Evolutionary conservation across 2,113 vertebrate genomes (phyloP).

Genomic region (Scomber scombrus): DNA sequence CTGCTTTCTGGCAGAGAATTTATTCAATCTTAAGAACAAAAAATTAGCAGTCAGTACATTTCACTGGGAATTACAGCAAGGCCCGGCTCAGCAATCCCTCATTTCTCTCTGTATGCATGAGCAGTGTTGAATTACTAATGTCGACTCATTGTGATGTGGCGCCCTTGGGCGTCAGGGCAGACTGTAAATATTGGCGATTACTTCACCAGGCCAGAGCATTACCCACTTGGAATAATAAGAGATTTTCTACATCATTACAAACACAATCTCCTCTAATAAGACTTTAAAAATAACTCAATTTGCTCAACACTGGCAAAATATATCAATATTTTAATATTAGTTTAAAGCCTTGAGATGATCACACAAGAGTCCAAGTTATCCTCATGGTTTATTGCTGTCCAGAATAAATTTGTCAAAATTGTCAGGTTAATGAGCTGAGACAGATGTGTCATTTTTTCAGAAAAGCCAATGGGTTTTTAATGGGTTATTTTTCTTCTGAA

Average conservation of each 20-base stretch:
- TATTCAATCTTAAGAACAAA: conserved; percentile 1
- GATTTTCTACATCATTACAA: conserved; percentile 4
- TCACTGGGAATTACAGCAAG: conserved; percentile 28
- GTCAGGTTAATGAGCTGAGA: not conserved
- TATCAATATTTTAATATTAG: not conserved
- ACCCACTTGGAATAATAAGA: conserved; percentile 2
- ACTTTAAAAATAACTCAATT: not conserved
- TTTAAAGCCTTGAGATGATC: not conserved
- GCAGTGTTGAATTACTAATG: conserved; percentile 40
- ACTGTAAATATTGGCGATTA: conserved; percentile 38
- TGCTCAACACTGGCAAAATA: not conserved
- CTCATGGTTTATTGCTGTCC: not conserved
- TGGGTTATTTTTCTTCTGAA: no score
- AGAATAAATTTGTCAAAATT: not conserved
- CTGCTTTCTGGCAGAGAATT: not conserved
- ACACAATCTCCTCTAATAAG: not conserved
- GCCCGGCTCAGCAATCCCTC: conserved; percentile 14
- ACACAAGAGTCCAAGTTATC: not conserved
- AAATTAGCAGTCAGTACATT: conserved; percentile 9
- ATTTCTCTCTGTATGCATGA: conserved; percentile 54
- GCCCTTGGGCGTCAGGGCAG: conserved; percentile 26
- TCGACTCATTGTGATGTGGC: conserved; percentile 40
- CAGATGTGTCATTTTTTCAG: not conserved
- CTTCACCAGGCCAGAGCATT: conserved; percentile 1
- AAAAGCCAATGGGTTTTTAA: no score